Base-by-base conservation (phyloP, 92 coral and sea anemone species). In the Hydrozoanthus gracilis region DNA sequence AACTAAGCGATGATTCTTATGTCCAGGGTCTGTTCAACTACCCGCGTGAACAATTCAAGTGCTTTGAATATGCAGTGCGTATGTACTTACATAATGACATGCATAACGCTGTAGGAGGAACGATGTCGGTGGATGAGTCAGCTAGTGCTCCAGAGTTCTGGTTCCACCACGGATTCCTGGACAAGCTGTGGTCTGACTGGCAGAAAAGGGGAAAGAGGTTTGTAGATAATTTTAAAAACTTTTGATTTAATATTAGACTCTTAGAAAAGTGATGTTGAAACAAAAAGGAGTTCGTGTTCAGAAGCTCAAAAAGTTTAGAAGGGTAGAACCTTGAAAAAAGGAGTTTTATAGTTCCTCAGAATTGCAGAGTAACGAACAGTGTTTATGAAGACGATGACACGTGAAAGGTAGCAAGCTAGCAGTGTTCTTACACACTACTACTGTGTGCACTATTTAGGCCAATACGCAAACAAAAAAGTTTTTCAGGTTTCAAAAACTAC, bases 101-200 rank as follows among this genome's bases (percentile, higher is more conserved):
- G 75, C 99, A 95, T 68, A 90, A 92, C 51, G 98, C 95, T 7
- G 84, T 96, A 17, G 98, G 99, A 3, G 99, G 98, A 14, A 92
- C 87, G 6, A 96, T 96, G 98, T 71, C 91, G 7, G 48, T 71
- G 13, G 91, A 90, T 50, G 92, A 84, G 84, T 94, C 99, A 11
- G 93, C 99, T 7, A 79, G 73, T 6, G 90, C 96, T 5, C 98
- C 98, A 0, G 99, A 96, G 82, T 96, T 96, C 66, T 95, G 96
- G 96, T 77, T 92, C 44, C 98, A 95, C 79, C 98, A 95, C 78
- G 98, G 95, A 10, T 96, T 91, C 71, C 87, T 96, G 83, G 99
- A 96, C 88, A 96, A 96, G 82, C 77, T 96, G 51, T 96, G 99
- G 99, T 92, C 93, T 27, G 92, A 96, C 88, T 96, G 99, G 99